Percentiles rank a stretch among this genome's conserved stretches.
Evolutionary conservation across 2,888 invertebrate genomes (phyloP).

Genomic region (Acrocera orbiculus): DNA sequence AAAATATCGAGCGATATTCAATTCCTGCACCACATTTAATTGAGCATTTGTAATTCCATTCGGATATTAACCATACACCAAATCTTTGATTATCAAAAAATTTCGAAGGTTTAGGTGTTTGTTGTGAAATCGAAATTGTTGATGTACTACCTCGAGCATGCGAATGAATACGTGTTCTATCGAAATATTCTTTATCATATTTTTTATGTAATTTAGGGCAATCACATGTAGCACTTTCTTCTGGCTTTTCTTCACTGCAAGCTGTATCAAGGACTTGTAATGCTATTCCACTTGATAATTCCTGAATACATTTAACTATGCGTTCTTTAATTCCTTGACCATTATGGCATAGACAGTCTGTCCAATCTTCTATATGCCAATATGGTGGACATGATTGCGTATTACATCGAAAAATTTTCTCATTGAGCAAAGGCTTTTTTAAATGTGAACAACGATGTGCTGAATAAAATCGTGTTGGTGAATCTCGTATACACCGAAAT

Average conservation of each 20-base stretch:
- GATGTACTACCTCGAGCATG: neutral
- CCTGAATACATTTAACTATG: constrained; percentile 46
- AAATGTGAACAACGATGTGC: constrained; percentile 46
- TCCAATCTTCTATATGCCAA: constrained; percentile 61
- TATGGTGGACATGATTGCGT: constrained; percentile 59
- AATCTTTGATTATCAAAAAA: constrained; percentile 17
- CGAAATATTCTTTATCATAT: constrained; percentile 14
- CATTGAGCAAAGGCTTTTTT: constrained; percentile 40
- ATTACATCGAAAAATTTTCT: constrained; percentile 48
- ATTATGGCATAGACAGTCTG: constrained; percentile 53
- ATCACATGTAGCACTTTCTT: constrained; percentile 30
- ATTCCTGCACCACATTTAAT: constrained; percentile 54
- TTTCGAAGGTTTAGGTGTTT: too few species aligned
- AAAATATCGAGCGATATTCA: constrained; percentile 52
- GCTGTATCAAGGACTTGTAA: constrained; percentile 37
- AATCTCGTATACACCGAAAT: constrained; percentile 43
- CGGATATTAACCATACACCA: constrained; percentile 24
- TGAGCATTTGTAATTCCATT: constrained; percentile 37
- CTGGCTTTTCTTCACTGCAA: constrained; percentile 37
- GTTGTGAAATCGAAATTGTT: too few species aligned
- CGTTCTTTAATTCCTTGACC: constrained; percentile 48
- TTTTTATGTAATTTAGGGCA: constrained; percentile 18
- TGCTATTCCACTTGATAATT: constrained; percentile 20
- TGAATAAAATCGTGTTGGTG: constrained; percentile 41
- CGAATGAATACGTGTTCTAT: constrained; percentile 8